Conservation (phyloP, 2,113 vertebrate genomes). For the Cavia porcellus region DNA sequence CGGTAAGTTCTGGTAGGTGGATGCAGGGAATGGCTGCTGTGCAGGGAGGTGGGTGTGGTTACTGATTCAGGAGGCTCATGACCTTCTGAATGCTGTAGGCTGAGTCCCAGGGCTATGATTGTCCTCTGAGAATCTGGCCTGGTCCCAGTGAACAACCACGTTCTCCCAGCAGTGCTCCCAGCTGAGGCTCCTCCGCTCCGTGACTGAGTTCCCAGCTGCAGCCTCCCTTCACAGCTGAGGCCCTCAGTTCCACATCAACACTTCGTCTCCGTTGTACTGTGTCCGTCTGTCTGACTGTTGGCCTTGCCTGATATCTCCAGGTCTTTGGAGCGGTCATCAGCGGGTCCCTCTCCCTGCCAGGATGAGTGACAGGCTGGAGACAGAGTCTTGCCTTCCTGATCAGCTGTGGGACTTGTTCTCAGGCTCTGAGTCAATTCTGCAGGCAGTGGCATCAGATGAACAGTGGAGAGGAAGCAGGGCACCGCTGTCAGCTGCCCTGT, state of each 20-base stretch:
- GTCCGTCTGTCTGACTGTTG: background rate
- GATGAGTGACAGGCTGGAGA: background rate
- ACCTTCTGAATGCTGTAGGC: background rate
- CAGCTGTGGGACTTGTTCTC: too few relatives aligned
- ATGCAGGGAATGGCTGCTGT: background rate
- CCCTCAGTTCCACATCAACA: background rate
- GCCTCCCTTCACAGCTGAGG: background rate
- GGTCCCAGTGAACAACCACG: background rate
- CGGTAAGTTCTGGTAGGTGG: background rate
- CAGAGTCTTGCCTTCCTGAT: background rate
- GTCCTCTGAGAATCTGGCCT: too few relatives aligned
- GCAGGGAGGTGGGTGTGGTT: background rate
- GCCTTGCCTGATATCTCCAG: background rate
- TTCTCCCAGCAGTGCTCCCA: background rate
- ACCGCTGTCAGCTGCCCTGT: background rate
- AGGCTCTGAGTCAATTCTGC: background rate
- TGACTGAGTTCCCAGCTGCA: background rate
- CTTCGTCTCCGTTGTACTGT: background rate
- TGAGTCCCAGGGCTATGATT: background rate
- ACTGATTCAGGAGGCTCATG: background rate
- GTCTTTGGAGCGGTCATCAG: background rate
- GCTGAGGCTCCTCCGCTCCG: background rate
- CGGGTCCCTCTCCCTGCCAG: background rate
- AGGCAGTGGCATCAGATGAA: background rate
- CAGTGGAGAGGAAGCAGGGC: background rate